phyloP scores from a whole-genome alignment of 2,888 invertebrate species.

The Thymelicus sylvestris region DNA sequence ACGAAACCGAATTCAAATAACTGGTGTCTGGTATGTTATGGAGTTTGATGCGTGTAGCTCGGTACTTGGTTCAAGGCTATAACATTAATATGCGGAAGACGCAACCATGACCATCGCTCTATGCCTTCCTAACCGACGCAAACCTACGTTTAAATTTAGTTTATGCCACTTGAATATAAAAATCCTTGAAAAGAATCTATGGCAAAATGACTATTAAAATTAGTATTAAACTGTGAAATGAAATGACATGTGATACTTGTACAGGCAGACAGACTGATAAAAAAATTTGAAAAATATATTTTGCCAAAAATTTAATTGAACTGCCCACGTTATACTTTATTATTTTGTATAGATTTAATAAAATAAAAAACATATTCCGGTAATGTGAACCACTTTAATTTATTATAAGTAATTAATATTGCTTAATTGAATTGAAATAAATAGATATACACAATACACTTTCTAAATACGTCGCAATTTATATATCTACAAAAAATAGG shows the following conservation, averaged over 20 bases:
- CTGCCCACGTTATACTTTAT: too few relatives aligned
- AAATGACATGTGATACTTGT: too few relatives aligned
- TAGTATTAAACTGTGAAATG: too few relatives aligned
- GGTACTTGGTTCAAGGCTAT: conserved; percentile 62
- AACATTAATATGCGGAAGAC: conserved; percentile 74
- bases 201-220: too few relatives aligned
- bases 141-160: not conserved
- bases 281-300: too few relatives aligned
- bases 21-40: conserved; percentile 15
- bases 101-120: conserved; percentile 52
- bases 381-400: conserved; percentile 77
- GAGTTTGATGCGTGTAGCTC: conserved; percentile 12
- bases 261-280: too few relatives aligned
- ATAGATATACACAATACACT: conserved; percentile 66
- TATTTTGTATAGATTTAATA: not conserved
- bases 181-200: not conserved
- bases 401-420: conserved; percentile 75
- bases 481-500: conserved; percentile 51
- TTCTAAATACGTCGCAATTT: conserved; percentile 51
- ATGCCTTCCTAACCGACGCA: conserved; percentile 53
- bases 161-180: not conserved
- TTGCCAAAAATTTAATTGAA: not conserved
- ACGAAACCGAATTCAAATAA: conserved; percentile 7
- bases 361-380: conserved; percentile 50
- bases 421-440: conserved; percentile 81